phyloP scores from a whole-genome alignment of 2,797 vertebrate genomes.

The Acanthurus lineatus region DNA sequence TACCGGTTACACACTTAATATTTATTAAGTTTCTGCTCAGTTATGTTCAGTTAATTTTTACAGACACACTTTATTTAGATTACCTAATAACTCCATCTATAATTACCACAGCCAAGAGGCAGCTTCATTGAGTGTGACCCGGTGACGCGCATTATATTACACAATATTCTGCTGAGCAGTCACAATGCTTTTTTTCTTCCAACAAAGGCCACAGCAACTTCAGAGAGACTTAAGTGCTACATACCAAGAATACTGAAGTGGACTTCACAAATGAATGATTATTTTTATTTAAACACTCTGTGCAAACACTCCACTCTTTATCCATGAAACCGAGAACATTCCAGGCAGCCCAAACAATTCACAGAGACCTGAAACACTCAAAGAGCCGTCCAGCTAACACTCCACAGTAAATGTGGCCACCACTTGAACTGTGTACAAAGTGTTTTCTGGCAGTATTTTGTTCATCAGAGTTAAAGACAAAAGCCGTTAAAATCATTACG shows the following conservation, averaged over 20 bases:
- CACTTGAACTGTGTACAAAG: conserved; percentile 32
- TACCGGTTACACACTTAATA: not conserved
- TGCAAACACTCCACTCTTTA: conserved; percentile 39
- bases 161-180: not conserved
- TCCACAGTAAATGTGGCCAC: conserved; percentile 34
- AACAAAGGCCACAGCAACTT: not conserved
- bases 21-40: not conserved
- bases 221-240: not conserved
- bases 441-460: conserved; percentile 34
- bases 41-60: not conserved
- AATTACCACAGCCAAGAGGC: conserved; percentile 9
- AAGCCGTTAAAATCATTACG: conserved; percentile 63
- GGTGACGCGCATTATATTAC: conserved; percentile 26
- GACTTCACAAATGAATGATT: conserved; percentile 6
- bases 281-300: conserved; percentile 22
- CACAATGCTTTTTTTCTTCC: conserved; percentile 3
- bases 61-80: not conserved
- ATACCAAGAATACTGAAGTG: not conserved
- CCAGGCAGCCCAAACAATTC: conserved; percentile 29
- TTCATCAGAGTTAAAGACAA: conserved; percentile 51
- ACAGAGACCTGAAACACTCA: conserved; percentile 10
- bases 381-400: conserved; percentile 17
- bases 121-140: not conserved
- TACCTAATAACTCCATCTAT: not conserved
- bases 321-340: conserved; percentile 19